A percentile compares a stretch with the other conserved stretches of the same genome.
phyloP scores from a whole-genome alignment of 2,888 invertebrate species.

The Incurvaria masculella region DNA sequence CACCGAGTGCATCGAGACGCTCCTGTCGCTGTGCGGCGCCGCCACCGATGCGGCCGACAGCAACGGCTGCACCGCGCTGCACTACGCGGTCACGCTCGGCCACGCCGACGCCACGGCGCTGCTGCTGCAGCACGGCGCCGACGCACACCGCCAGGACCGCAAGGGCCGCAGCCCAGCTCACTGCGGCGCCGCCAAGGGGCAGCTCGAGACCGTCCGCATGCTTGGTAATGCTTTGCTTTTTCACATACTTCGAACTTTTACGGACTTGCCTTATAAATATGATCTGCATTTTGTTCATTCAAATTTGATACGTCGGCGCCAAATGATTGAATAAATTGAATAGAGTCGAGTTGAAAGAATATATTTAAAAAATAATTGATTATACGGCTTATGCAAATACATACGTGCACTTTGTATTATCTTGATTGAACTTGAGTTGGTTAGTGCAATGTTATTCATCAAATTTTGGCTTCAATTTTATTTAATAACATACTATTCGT shows the following conservation, averaged over 20 bases:
- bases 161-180: conserved; percentile 92
- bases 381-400: no score
- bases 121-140: conserved; percentile 84
- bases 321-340: neutral
- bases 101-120: conserved; percentile 92
- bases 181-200: conserved; percentile 95
- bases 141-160: conserved; percentile 89
- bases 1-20: conserved; percentile 83
- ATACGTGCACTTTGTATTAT: no score
- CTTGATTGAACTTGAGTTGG: no score
- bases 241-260: no score
- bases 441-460: no score
- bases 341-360: conserved; percentile 2
- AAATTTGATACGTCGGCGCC: neutral
- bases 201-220: conserved; percentile 81
- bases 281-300: no score
- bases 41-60: conserved; percentile 87
- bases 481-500: no score
- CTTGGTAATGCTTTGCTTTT: conserved; percentile 38
- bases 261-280: no score
- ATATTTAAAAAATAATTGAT: conserved; percentile 13
- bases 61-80: conserved; percentile 94
- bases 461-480: no score
- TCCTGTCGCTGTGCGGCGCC: conserved; percentile 85
- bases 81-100: conserved; percentile 94